phyloP scores from a whole-genome alignment of 2,797 vertebrate species.

The Meda fulgida region DNA sequence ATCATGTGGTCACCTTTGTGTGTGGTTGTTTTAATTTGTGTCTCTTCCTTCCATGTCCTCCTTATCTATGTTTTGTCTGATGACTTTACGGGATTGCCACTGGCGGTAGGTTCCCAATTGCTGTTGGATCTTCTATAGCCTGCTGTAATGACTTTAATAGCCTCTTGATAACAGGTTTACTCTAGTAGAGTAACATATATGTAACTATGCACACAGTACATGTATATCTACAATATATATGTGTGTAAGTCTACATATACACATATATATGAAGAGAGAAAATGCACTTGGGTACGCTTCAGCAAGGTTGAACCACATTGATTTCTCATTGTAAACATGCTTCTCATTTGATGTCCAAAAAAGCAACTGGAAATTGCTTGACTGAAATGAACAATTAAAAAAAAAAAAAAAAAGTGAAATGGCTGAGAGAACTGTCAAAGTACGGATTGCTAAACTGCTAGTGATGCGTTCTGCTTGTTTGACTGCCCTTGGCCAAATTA shows the following conservation, averaged over 20 bases:
- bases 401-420: slow-evolving; percentile 22
- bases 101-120: slow-evolving; percentile 98
- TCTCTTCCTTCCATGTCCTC: slow-evolving; percentile 99
- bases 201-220: slow-evolving; percentile 85
- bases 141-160: slow-evolving; percentile 86
- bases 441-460: slow-evolving; percentile 50
- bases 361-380: slow-evolving; percentile 57
- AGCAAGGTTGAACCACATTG: slow-evolving; percentile 94
- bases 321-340: slow-evolving; percentile 75
- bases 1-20: slow-evolving; percentile 84
- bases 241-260: slow-evolving; percentile 77
- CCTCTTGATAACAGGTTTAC: slow-evolving; percentile 86
- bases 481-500: slow-evolving; percentile 34
- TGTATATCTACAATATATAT: slow-evolving; percentile 82
- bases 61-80: slow-evolving; percentile 99
- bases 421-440: slow-evolving; percentile 65
- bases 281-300: slow-evolving; percentile 72
- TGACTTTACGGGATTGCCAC: slow-evolving; percentile 99
- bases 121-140: slow-evolving; percentile 89
- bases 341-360: slow-evolving; percentile 56
- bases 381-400: slow-evolving; percentile 67
- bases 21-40: slow-evolving; percentile 99
- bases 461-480: slow-evolving; percentile 10
- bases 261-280: slow-evolving; percentile 74
- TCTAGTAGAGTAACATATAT: slow-evolving; percentile 85